Base-by-base conservation (phyloP, 2,888 invertebrate genomes). In the Caenorhabditis uteleia region DNA sequence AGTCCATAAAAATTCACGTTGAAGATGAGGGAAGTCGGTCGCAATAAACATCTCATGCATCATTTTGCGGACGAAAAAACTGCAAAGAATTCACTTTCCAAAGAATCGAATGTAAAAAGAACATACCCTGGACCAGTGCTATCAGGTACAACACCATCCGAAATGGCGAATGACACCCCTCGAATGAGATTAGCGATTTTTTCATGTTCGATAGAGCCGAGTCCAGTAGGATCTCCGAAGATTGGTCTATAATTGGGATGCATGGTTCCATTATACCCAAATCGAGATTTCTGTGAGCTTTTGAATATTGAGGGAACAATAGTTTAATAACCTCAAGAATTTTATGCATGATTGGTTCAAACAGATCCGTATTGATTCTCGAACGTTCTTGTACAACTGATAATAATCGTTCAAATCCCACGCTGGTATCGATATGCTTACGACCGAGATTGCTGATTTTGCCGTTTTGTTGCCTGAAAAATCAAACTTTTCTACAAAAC, bases 361-460 rank as follows among this genome's bases (percentile, higher is more conserved):
- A 95, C 38, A 94, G 86, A 85, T 97, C 97, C 0, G 94, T 95
- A 78, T 94, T 92, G 83, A 97, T 98, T 86, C 94, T 95, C 21
- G 92, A 91, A 77, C 89, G 90, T 6, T 88, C 88, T 85, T 95
- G 93, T 29, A 97, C 84, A 42, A 95, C 86, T 0, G 94, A 89
- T 0, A 90, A 88, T 76, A 95, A 85, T 68, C 98, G 87, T 85
- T 98, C 97, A 73, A 98, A 88, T 0, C 97, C 97, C 92, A 97
- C 91, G 14, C 97, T 78, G 0, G 95, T 97, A 85, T 98, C 98
- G 80, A 98, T 94, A 84, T 97, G 95, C 84, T 93, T 94, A 84
- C 90, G 92, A 0, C 97, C 97, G 65, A 98, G 86, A 5, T 86
- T 83, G 79, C 89, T 90, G 51, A 98, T 87, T 60, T 88, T 89